Base-by-base conservation (phyloP, 2,797 vertebrate genomes). In the Urosaurus nigricauda region DNA sequence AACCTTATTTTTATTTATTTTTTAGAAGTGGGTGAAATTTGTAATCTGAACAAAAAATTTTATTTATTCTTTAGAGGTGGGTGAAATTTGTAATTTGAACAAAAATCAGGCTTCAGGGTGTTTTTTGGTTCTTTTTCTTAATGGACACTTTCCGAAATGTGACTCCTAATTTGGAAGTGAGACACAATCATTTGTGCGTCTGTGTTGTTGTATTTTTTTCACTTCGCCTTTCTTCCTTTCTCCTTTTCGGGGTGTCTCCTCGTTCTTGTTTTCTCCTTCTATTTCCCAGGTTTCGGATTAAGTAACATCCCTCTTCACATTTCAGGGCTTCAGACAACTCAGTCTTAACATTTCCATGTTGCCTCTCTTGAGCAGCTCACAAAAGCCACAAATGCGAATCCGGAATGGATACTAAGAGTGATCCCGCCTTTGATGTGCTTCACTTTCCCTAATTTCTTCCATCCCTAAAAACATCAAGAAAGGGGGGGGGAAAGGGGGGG, bases 241-340 rank as follows among this genome's bases (percentile, higher is more conserved):
- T 3, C 32, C 24, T 37, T 11, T 1, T n/a, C n/a, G n/a, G n/a
- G 47, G 13, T 68, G 26, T 21, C 35, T 8, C 40, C n/a, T 32
- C 70, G 58, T 83, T 63, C 12, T 37, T 35, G 24, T 70, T 70
- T 84, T n/a, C 81, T 43, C 43, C 43, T 53, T 80, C 37, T 13
- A 4, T 63, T 71, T 56, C 35, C 40, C 88, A 89, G 78, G 83
- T 47, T 80, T 40, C 12, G 19, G 83, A 74, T 85, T 74, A 80
- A 79, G 75, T 29, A 14, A 85, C 65, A n/a, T 19, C 83, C 24
- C 9, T 79, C 73, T 79, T 88, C 35, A 47, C 24, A 5, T 70
- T 84, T 79, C 86, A 70, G 73, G 35, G 56, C 70, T 68, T 8
- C 5, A 19, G 35, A 56, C 26, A 84, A 32, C 12, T 24, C 75